Evolutionary conservation across 2,797 vertebrate species (phyloP), one percentile per base, ranked within the genome.

Genomic region (Pseudochirops corinnae): DNA sequence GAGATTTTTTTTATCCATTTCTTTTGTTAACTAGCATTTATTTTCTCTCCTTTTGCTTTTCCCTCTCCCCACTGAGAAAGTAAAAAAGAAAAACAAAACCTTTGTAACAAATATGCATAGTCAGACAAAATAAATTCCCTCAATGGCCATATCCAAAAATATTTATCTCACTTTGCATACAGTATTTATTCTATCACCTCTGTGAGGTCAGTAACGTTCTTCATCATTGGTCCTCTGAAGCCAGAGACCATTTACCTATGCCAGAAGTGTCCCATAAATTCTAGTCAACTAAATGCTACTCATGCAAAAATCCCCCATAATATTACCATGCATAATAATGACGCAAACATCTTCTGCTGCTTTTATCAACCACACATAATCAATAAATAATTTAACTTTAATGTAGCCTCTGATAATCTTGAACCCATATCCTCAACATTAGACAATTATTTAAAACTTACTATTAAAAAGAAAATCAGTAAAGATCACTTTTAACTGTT

Each of bases 401-500:
- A 12, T 55, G 46, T 82, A 50, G 92, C n/a, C 90, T 33, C 50
- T 92, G 56, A 57, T 52, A 90, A 82, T 24, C 2, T 46, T 82
- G 74, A 95, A 52, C 14, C 39, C 94, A 56, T 87, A 91, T 46
- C 55, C 93, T 92, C n/a, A 9, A 91, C 33, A 94, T 96, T 95
- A 62, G 55, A 39, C 14, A 96, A 93, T 56, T 50, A 82, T 46
- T 82, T 55, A 74, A 1, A 67, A 39, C 90, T 91, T 91, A 53
- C 55, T 93, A 94, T 55, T 60, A 92, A 96, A 93, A 93, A 74
- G 24, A 57, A 87, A 90, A 93, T 91, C 33, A 82, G 18, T 60
- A 94, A 93, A 96, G 93, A 60, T 50, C 82, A 91, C 53, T 50
- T 56, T 18, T 31, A 94, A 95, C 55, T 0, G 16, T 92, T 94